These are phyloP conservation scores for Elmis aenea DNA, from an alignment of 2,888 invertebrate species.

Conservation along the genomic window DNA sequence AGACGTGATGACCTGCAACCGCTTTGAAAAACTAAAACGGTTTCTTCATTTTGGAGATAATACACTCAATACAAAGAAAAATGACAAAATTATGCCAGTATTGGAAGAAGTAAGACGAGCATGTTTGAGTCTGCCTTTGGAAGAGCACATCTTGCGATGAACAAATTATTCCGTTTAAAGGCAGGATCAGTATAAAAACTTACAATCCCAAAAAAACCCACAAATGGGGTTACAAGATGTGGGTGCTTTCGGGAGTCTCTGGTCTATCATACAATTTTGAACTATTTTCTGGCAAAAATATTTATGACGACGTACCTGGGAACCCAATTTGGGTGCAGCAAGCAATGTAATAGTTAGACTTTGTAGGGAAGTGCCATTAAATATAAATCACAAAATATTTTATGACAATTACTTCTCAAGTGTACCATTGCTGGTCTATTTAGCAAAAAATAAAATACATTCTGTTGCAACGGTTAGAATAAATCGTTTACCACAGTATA, in stretches of 20 bases:
- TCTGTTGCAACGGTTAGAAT: background rate
- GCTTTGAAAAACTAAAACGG: constrained; percentile 7
- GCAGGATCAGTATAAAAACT: background rate
- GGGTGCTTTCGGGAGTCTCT: constrained; percentile 10
- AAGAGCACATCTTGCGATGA: constrained; percentile 3
- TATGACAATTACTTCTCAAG: constrained; percentile 29
- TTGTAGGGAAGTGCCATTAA: constrained; percentile 19
- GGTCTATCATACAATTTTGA: constrained; percentile 4
- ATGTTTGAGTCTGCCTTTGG: constrained; percentile 1
- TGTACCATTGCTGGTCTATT: constrained; percentile 3
- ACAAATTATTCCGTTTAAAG: constrained; percentile 5
- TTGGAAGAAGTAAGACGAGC: background rate
- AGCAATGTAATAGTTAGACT: constrained; percentile 27
- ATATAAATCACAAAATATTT: constrained; percentile 22
- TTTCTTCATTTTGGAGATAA: constrained; percentile 10
- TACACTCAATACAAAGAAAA: background rate
- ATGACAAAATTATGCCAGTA: constrained; percentile 1
- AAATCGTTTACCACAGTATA: background rate
- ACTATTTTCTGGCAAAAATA: constrained; percentile 4
- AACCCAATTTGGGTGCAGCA: constrained; percentile 24
- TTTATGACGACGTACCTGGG: background rate
- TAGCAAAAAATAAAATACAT: background rate
- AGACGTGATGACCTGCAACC: constrained; percentile 8
- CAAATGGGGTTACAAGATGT: constrained; percentile 16
- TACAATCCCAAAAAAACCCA: constrained; percentile 14